Conservation (phyloP, 2,888 invertebrate species). For the Microplitis deprimator region DNA sequence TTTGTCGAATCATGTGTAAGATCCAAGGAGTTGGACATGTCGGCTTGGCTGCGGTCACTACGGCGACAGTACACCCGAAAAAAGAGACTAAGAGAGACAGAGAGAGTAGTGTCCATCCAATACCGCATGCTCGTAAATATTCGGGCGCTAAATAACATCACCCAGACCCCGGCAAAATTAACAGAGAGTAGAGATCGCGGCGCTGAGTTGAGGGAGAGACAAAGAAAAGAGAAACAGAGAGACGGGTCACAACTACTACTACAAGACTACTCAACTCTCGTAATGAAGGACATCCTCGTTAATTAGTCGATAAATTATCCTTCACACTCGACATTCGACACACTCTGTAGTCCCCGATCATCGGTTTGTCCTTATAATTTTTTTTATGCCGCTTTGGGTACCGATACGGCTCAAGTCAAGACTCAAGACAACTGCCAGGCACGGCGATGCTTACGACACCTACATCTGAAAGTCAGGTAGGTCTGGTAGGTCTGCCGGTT, state of each 20-base stretch:
- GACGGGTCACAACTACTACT: constrained; percentile 33
- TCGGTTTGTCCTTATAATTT: constrained; percentile 43
- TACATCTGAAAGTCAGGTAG: constrained; percentile 22
- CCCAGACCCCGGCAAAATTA: constrained; percentile 53
- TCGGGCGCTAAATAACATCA: constrained; percentile 68
- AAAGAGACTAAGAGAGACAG: constrained; percentile 21
- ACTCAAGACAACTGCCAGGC: constrained; percentile 12
- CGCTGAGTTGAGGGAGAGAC: constrained; percentile 24
- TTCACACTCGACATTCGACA: constrained; percentile 63
- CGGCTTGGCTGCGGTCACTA: constrained; percentile 33
- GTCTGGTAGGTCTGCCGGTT: constrained; percentile 5
- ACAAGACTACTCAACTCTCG: constrained; percentile 54
- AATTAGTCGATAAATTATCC: constrained; percentile 72
- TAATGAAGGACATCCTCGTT: constrained; percentile 72
- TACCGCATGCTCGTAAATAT: constrained; percentile 68
- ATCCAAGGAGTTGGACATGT: neutral
- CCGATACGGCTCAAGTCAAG: constrained; percentile 30
- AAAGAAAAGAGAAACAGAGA: constrained; percentile 30
- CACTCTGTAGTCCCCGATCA: constrained; percentile 49
- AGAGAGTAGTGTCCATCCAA: constrained; percentile 51
- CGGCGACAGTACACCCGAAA: constrained; percentile 3
- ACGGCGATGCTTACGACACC: constrained; percentile 31
- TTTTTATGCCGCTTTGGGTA: constrained; percentile 42
- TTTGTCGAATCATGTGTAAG: constrained; percentile 10
- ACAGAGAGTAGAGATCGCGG: constrained; percentile 28